Base-by-base conservation (phyloP, 64 coral and sea anemone species). In the Orbicella faveolata region DNA sequence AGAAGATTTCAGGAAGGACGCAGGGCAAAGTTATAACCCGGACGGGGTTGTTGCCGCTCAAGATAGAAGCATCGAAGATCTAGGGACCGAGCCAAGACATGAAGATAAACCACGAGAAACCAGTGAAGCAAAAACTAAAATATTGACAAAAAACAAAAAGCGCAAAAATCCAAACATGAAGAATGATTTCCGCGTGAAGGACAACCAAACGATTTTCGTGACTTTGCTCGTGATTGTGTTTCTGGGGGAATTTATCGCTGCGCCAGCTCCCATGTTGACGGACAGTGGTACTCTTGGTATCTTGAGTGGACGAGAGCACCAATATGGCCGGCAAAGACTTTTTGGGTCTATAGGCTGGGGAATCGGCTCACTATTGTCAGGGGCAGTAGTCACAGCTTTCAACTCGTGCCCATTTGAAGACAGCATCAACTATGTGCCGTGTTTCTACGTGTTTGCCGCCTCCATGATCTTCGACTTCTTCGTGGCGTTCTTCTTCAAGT, bases 291-390 rank as follows among this genome's bases (percentile, higher is more conserved):
- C 95, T 11, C 79, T 96, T 0, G 82, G 65, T 4, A 64, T 96
- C 6, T 69, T 96, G 3, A 79, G 39, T 53, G 95, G 95, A 11
- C 76, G 82, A 4, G 95, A 96, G 16, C 95, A 96, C 26, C 83
- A 94, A 18, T 96, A 96, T 64, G 95, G 95, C 0, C 62, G 82
- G 51, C 95, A 96, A 37, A n/a, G 95, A 67, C 76, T 96, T 9
- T 96, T 96, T 73, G 95, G 95, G 0, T 96, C 95, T 9, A 66
- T 96, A 63, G 95, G 95, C 4, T 96, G 95, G 95, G 95, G 95
- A 36, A 80, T 90, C 20, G 95, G 95, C 2, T 75, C 95, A n/a
- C 39, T 96, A 13, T 18, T 94, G 23, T 87, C 95, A 26, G 95
- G 95, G 1, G 91, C 92, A 20, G 92, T 93, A 0, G 95, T 96